These are phyloP conservation scores for Pipistrellus nathusii DNA, from an alignment of 2,797 vertebrate species.

Conservation along the genomic window DNA sequence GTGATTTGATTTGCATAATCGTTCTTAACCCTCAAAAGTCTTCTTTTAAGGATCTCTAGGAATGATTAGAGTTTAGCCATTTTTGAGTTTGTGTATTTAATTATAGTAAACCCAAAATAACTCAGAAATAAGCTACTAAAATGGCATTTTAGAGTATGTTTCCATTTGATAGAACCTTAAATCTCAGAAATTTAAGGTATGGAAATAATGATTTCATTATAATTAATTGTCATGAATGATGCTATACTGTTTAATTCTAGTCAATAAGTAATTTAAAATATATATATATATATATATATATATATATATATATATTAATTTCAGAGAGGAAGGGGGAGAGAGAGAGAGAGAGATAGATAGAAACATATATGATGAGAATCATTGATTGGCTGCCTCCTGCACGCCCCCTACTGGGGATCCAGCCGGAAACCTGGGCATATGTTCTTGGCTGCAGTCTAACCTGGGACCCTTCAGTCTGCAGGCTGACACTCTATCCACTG, in stretches of 20 bases:
- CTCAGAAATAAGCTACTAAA: conserved; percentile 37
- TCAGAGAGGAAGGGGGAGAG: too few species aligned
- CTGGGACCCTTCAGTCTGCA: too few species aligned
- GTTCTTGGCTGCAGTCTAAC: too few species aligned
- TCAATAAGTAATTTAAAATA: background rate
- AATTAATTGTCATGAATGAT: background rate
- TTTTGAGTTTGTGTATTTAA: conserved; percentile 44
- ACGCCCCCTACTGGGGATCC: too few species aligned
- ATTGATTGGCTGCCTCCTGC: too few species aligned
- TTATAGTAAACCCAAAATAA: background rate
- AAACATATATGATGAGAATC: too few species aligned
- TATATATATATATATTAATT: too few species aligned
- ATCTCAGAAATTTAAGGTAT: background rate
- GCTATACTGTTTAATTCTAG: background rate
- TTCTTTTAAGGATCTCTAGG: background rate
- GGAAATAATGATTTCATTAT: background rate
- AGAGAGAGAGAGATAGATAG: too few species aligned
- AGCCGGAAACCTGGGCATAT: too few species aligned
- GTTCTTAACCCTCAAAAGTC: background rate
- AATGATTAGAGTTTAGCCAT: background rate
- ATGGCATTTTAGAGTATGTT: background rate
- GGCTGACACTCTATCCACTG: too few species aligned
- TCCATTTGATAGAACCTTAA: background rate
- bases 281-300: too few species aligned
- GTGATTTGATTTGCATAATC: background rate